A percentile compares a stretch with the other conserved stretches of the same genome.
Conservation (phyloP, 2,797 vertebrate species). For the Vespertilio murinus region DNA sequence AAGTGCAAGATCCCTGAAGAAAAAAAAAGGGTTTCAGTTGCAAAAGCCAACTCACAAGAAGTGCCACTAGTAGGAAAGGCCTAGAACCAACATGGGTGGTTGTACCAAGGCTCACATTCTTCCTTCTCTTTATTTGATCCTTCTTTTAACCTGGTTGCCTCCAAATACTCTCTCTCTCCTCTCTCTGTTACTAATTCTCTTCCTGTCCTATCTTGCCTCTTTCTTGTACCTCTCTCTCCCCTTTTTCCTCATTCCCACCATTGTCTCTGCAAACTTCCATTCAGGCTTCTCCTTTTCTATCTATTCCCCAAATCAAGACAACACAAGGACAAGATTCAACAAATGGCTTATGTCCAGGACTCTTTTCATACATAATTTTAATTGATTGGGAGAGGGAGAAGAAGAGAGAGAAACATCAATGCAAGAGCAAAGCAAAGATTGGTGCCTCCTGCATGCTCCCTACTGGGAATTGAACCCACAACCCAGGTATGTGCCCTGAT, state of each 20-base stretch:
- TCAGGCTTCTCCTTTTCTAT: not conserved
- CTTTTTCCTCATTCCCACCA: not conserved
- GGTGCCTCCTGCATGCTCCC: not conserved
- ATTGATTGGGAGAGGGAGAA: not conserved
- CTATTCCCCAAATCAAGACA: not conserved
- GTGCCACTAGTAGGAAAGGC: not conserved
- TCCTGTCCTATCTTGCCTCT: not conserved
- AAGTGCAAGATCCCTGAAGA: constrained; percentile 61
- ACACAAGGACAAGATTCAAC: not conserved
- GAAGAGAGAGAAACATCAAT: not conserved
- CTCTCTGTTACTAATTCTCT: not conserved
- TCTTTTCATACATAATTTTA: not conserved
- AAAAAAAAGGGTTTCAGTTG: constrained; percentile 36
- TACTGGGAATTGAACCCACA: not conserved
- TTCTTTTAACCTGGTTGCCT: not conserved
- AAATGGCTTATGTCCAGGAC: not conserved
- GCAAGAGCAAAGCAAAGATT: not conserved
- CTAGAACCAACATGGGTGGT: not conserved
- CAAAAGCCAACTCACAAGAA: constrained; percentile 34
- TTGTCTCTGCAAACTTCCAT: not conserved
- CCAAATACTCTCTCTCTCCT: not conserved
- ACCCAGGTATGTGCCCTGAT: not conserved
- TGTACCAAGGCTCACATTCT: not conserved
- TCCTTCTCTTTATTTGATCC: not conserved
- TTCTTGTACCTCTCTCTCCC: too few species aligned